Conservation (phyloP, 2,113 vertebrate species). For the Steatornis caripensis region DNA sequence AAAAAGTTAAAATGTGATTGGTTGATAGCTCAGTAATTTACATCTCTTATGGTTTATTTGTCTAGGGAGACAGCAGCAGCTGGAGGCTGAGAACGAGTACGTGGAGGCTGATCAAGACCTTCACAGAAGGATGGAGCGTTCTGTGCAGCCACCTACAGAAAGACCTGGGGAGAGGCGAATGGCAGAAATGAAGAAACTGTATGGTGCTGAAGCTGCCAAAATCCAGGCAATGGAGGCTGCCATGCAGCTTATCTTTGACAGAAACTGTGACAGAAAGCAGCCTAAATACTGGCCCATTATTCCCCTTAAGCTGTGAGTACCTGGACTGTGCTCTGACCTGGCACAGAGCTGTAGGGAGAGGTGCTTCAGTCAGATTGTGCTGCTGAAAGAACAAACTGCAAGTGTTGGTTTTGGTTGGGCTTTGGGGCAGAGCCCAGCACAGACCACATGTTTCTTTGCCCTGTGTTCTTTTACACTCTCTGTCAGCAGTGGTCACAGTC, state of each 20-base stretch:
- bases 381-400: background rate
- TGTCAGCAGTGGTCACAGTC: background rate
- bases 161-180: constrained; percentile 82
- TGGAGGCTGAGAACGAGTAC: constrained; percentile 83
- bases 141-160: constrained; percentile 76
- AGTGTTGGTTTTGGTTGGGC: background rate
- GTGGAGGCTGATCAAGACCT: constrained; percentile 87
- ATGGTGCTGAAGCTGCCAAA: constrained; percentile 82
- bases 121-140: constrained; percentile 59
- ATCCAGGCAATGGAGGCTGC: constrained; percentile 93
- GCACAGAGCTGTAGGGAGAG: background rate
- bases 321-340: background rate
- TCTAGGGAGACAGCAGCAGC: constrained; percentile 86
- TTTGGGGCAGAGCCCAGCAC: background rate
- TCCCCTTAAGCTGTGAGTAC: constrained; percentile 84
- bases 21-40: background rate
- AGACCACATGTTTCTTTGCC: background rate
- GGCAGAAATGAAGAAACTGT: constrained; percentile 88
- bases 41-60: background rate
- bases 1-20: background rate
- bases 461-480: background rate
- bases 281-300: constrained; percentile 97
- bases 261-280: constrained; percentile 87
- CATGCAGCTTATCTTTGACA: constrained; percentile 90
- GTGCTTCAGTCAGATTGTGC: background rate